Evolutionary conservation across 2,888 invertebrate species (phyloP).

Genomic region (Cryptophagus acutangulus): DNA sequence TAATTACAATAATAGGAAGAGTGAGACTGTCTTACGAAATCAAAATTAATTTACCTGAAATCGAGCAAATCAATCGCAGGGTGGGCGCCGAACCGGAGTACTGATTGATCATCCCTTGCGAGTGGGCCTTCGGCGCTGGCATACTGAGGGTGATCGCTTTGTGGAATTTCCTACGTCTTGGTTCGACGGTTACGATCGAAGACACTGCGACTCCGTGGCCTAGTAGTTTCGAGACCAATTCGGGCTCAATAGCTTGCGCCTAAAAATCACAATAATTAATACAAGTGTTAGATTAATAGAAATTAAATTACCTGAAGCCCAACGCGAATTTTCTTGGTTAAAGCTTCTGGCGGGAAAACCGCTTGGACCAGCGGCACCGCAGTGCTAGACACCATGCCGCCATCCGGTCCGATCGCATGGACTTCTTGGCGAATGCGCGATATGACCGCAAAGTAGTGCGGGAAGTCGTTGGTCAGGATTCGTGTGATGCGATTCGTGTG

Average conservation of each 20-base stretch:
- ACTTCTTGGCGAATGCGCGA: conserved; percentile 94
- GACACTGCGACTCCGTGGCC: conserved; percentile 97
- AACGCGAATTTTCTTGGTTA: conserved; percentile 99
- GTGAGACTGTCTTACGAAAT: not conserved
- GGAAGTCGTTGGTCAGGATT: conserved; percentile 94
- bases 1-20: too few species aligned
- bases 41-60: conserved; percentile 63
- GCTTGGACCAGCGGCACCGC: conserved; percentile 84
- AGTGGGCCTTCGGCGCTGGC: conserved; percentile 69
- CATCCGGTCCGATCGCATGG: conserved; percentile 94
- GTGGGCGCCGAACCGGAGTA: conserved; percentile 77
- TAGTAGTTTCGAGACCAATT: conserved; percentile 76
- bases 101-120: conserved; percentile 75
- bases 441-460: conserved; percentile 95
- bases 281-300: conserved; percentile 4
- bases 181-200: conserved; percentile 97
- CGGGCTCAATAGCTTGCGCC: conserved; percentile 90
- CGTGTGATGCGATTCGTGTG: conserved; percentile 87
- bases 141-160: conserved; percentile 96
- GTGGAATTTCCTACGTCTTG: conserved; percentile 95
- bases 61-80: conserved; percentile 87
- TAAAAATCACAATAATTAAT: conserved; percentile 36
- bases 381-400: conserved; percentile 92
- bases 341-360: conserved; percentile 87
- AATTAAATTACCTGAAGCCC: conserved; percentile 72